Evolutionary conservation across 2,888 invertebrate genomes (phyloP), one percentile per base, ranked within the genome.

Genomic region (Volucella inanis): DNA sequence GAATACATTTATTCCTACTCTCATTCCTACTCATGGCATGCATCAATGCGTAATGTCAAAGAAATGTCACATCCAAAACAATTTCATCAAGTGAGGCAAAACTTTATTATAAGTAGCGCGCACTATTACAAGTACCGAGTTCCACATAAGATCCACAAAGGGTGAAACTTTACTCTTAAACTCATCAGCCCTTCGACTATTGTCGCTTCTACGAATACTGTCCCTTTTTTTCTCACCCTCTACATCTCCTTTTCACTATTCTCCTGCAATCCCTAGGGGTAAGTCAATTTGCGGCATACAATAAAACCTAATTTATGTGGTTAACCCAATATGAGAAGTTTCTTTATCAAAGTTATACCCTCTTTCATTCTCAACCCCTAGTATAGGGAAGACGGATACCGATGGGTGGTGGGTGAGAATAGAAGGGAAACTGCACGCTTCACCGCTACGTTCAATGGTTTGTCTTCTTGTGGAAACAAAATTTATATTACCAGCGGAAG

Each of bases 261-360:
- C 12, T 45, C n/a, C n/a, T 15, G 57, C 54, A 39, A 12, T 54
- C 47, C 55, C 50, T 50, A 12, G 71, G 79, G 41, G 45, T 71
- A 61, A 80, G 84, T 84, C 84, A 79, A 84, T 76, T 84, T 84
- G 84, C 43, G 84, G 84, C 80, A 41, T 70, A 84, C 84, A 84
- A 84, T 84, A 76, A 79, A 75, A 75, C 75, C 80, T 75, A 84
- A 84, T 80, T 79, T 84, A 84, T 75, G 70, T 79, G 84, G 84
- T 84, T 84, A 84, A 84, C 84, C 84, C 75, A 84, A 84, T 84
- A 79, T 80, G 75, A 79, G 80, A 84, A 84, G 71, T 84, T 77
- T 71, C 75, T 38, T 31, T 67, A 79, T 75, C 71, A 76, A 84
- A 80, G 65, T 79, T 79, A 76, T 79, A 65, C 70, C 39, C 49